Evolutionary conservation across 2,797 vertebrate genomes (phyloP).

Genomic region (Microctenopoma lineatum): DNA sequence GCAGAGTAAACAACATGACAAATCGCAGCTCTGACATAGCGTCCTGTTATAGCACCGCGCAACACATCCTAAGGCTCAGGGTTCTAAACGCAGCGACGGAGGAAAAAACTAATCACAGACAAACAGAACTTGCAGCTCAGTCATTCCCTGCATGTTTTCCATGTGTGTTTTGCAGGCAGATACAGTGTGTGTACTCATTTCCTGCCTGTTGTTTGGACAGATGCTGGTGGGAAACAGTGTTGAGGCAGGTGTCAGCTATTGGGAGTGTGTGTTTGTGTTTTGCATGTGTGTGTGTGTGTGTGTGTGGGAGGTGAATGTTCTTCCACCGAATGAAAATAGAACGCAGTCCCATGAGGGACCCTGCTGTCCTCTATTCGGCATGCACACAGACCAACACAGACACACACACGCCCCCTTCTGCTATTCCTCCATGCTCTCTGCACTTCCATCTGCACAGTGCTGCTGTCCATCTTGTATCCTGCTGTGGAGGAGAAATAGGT

Average conservation of each 20-base stretch:
- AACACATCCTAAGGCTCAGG: constrained; percentile 57
- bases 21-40: constrained; percentile 56
- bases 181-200: constrained; percentile 15
- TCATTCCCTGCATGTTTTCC: constrained; percentile 5
- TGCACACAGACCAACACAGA: constrained; percentile 33
- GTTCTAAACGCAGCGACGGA: constrained; percentile 29
- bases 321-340: constrained; percentile 60
- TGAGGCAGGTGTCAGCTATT: constrained; percentile 55
- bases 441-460: constrained; percentile 37
- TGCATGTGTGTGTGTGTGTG: constrained; percentile 37
- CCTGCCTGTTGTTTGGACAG: constrained; percentile 62
- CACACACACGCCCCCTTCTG: constrained; percentile 49
- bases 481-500: constrained; percentile 28
- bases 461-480: constrained; percentile 26
- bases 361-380: constrained; percentile 57
- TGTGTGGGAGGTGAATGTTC: constrained; percentile 50
- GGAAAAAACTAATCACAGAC: constrained; percentile 35
- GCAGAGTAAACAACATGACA: constrained; percentile 72
- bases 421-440: constrained; percentile 19
- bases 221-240: constrained; percentile 60
- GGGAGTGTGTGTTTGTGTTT: constrained; percentile 27
- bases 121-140: constrained; percentile 32
- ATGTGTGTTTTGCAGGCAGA: constrained; percentile 41
- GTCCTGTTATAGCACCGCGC: constrained; percentile 62
- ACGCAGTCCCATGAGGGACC: constrained; percentile 51